These are phyloP conservation scores for Bubalus kerabau DNA, from an alignment of 2,113 vertebrate species.

Conservation along the genomic window DNA sequence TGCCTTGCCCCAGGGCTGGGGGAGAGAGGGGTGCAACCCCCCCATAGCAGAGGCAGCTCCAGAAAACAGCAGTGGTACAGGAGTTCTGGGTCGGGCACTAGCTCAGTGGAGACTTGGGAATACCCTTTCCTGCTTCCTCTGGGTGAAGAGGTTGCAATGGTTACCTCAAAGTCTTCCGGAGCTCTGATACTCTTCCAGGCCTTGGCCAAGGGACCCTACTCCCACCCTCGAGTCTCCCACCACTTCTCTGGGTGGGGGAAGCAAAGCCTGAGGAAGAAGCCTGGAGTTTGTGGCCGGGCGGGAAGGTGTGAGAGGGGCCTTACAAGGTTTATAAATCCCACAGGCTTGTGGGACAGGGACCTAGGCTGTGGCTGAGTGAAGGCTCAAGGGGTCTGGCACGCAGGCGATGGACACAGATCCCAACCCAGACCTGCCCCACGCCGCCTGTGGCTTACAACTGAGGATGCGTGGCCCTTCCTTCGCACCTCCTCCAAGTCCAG, in stretches of 20 bases:
- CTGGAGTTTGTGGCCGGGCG: background rate
- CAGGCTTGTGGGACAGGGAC: background rate
- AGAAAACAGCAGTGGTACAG: background rate
- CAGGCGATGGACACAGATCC: background rate
- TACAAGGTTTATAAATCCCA: background rate
- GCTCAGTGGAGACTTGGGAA: background rate
- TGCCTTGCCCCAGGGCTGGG: background rate
- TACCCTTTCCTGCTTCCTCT: background rate
- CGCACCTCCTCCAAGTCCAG: background rate
- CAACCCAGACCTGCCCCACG: background rate
- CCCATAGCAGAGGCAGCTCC: background rate
- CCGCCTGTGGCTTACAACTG: background rate
- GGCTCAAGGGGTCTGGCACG: background rate
- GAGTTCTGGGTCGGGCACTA: background rate
- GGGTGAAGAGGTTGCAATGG: background rate
- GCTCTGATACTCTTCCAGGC: background rate
- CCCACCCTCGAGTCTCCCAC: background rate
- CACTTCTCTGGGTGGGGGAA: background rate
- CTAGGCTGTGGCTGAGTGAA: background rate
- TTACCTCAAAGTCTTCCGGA: background rate
- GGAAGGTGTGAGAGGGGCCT: background rate
- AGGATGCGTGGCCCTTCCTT: background rate
- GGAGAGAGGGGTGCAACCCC: background rate
- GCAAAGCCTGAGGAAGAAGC: background rate
- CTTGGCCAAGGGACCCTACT: background rate